Percentiles rank a stretch among this genome's conserved stretches.
phyloP scores from a whole-genome alignment of 2,113 vertebrate genomes.

The Ammodramus savannarum region DNA sequence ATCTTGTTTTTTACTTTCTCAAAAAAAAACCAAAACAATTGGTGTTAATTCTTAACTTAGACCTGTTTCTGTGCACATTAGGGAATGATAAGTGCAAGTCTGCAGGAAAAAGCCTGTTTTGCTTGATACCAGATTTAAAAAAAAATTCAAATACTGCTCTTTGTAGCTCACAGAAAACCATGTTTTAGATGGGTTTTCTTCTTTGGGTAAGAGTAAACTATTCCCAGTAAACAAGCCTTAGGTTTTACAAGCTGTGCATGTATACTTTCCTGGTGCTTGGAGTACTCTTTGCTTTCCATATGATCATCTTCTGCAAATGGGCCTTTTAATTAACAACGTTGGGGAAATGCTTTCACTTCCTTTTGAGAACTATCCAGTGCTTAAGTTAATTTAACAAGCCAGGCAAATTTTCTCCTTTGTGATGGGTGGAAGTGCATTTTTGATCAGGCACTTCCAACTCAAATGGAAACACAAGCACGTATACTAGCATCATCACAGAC shows the following conservation, averaged over 20 bases:
- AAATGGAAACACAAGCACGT: neutral
- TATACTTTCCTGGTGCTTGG: neutral
- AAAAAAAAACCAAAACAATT: neutral
- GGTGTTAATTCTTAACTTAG: neutral
- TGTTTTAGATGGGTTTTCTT: neutral
- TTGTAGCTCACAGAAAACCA: neutral
- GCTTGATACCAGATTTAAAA: neutral
- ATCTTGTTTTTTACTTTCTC: no score
- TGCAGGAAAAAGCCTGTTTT: neutral
- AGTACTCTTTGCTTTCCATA: neutral
- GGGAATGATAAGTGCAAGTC: neutral
- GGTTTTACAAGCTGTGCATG: neutral
- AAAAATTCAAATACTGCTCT: neutral
- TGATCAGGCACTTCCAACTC: neutral
- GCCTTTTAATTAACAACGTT: neutral
- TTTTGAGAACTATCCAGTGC: neutral
- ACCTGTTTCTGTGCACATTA: neutral
- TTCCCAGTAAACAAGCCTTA: neutral
- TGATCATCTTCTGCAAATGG: rapidly evolving
- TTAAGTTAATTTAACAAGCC: neutral
- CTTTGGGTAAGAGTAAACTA: neutral
- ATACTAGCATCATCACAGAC: neutral
- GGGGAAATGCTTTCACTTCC: neutral
- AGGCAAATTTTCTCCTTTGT: neutral
- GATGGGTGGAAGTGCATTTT: neutral